Base-by-base conservation (phyloP, 2,113 vertebrate species). In the Psophia crepitans region DNA sequence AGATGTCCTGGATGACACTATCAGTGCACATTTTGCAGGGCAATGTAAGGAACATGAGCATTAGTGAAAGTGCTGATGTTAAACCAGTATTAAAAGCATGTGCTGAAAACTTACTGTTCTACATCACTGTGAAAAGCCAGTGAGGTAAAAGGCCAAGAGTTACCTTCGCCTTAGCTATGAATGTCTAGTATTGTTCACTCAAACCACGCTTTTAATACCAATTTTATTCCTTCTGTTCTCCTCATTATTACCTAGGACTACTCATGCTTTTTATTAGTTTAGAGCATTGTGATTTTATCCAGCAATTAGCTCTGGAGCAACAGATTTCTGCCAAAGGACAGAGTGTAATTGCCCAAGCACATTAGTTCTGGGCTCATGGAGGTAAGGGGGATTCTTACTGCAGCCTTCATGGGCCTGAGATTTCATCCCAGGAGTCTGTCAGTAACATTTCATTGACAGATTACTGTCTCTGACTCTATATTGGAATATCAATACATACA, bases 281-380 rank as follows among this genome's bases (percentile, higher is more conserved):
- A 26, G 28, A 61, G 28, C 8, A 20, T 19, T 51, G 39, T 5
- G 8, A 51, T 54, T 39, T 71, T 37, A 58, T 41, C 27, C 61
- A 84, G n/a, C 27, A 54, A 74, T 37, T 54, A 92, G 28, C 41
- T 77, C 24, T 10, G 16, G 23, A 86, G n/a, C 39, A 82, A 23
- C 12, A 80, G 32, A 70, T 15, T 57, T 33, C 90, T 70, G 66
- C 16, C 32, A 28, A n/a, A 76, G 65, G 32, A 85, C 5, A 46
- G 9, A 9, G 3, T 1, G 4, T 7, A n/a, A 35, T 18, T 49
- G 32, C 15, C 22, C 58, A 17, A 20, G 30, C 0, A 0, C 2
- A 0, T 51, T 20, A 35, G 51, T 32, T n/a, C 30, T 20, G 48
- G 16, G 18, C 30, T 11, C 4, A 2, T 7, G 19, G 53, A 79